Conservation (phyloP, 2,888 invertebrate species). For the Urechis unicinctus region DNA sequence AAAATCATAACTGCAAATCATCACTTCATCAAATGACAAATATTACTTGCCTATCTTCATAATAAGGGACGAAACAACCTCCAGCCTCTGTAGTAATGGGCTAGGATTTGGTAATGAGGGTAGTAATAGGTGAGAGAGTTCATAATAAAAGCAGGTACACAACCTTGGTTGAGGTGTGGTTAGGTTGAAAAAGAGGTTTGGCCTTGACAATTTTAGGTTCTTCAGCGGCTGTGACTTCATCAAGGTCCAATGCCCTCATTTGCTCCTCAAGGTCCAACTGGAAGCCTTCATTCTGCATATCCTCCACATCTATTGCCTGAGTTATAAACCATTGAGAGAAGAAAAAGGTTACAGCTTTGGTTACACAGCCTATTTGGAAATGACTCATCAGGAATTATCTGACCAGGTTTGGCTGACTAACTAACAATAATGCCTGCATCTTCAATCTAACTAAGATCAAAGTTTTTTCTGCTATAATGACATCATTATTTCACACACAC, state of each 20-base stretch:
- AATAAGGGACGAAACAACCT: too few relatives aligned
- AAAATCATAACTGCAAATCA: too few relatives aligned
- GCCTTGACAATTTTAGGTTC: constrained; percentile 3
- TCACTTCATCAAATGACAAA: neutral
- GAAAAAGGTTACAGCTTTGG: too few relatives aligned
- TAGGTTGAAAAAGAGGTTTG: neutral
- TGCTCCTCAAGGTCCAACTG: constrained; percentile 41
- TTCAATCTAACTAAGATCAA: too few relatives aligned
- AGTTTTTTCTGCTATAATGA: too few relatives aligned
- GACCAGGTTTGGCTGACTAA: too few relatives aligned
- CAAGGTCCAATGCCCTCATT: constrained; percentile 49
- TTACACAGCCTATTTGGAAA: too few relatives aligned
- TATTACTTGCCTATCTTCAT: constrained; percentile 30
- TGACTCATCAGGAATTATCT: too few relatives aligned
- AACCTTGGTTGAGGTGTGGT: neutral
- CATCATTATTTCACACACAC: too few relatives aligned
- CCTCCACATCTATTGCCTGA: constrained; percentile 56
- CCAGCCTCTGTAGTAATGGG: too few relatives aligned
- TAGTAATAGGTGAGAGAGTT: neutral
- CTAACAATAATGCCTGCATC: too few relatives aligned
- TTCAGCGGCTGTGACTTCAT: constrained; percentile 54
- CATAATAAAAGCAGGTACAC: neutral
- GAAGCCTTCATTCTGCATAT: constrained; percentile 38
- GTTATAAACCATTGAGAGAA: too few relatives aligned
- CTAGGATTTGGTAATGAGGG: neutral